These are phyloP conservation scores for Augochlorella aurata DNA, from an alignment of 2,888 invertebrate genomes.

Conservation along the genomic window DNA sequence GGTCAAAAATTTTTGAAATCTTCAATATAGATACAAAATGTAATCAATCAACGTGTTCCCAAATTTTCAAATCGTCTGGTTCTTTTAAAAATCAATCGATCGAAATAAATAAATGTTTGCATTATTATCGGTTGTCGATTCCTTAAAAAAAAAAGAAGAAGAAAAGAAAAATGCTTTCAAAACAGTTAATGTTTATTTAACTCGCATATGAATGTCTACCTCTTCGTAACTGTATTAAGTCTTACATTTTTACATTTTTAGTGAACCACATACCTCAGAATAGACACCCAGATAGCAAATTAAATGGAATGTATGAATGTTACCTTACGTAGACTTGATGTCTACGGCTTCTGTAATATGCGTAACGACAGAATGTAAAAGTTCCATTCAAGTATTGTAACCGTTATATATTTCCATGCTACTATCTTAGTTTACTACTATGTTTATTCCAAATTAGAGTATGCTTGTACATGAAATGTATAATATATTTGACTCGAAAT, in stretches of 20 bases:
- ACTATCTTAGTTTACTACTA: slow-evolving; percentile 61
- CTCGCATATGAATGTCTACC: slow-evolving; percentile 77
- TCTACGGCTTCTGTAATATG: slow-evolving; percentile 56
- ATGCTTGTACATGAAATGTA: slow-evolving; percentile 50
- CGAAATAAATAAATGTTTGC: slow-evolving; percentile 36
- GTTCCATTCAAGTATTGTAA: slow-evolving; percentile 65
- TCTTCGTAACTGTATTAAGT: slow-evolving; percentile 80
- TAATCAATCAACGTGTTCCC: slow-evolving; percentile 70
- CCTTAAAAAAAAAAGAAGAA: slow-evolving; percentile 1
- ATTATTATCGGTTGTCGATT: slow-evolving; percentile 40
- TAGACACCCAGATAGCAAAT: slow-evolving; percentile 71
- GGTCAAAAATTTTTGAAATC: slow-evolving; percentile 54
- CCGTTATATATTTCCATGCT: slow-evolving; percentile 61
- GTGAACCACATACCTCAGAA: slow-evolving; percentile 81
- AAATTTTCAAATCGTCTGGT: slow-evolving; percentile 76
- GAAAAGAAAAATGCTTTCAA: slow-evolving; percentile 33
- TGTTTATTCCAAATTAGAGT: slow-evolving; percentile 66
- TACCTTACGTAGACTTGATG: slow-evolving; percentile 48
- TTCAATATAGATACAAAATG: slow-evolving; percentile 53
- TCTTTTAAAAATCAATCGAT: slow-evolving; percentile 59
- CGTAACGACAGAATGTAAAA: slow-evolving; percentile 60
- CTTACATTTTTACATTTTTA: slow-evolving; percentile 81
- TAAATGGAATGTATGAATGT: slow-evolving; percentile 62
- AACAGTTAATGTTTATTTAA: slow-evolving; percentile 69
- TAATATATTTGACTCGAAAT: slow-evolving; percentile 52